Percentiles rank a stretch among this genome's conserved stretches.
Evolutionary conservation across 2,888 invertebrate species (phyloP).

Genomic region (Ormyrus rosae): DNA sequence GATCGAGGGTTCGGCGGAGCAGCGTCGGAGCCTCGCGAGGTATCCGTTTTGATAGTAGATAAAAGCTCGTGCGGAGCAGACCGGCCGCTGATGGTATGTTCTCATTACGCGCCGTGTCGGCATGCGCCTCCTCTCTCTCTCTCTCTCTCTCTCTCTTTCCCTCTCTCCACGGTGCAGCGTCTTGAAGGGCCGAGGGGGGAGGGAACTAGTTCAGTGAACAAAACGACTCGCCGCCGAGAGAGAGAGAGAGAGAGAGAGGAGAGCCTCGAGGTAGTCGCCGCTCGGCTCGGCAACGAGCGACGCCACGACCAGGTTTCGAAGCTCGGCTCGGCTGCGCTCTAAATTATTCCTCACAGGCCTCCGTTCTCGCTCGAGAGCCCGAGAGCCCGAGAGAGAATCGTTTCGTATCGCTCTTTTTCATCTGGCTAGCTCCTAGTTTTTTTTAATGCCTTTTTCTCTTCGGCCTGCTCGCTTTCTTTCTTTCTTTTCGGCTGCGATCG

Average conservation of each 20-base stretch:
- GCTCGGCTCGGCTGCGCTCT: constrained; percentile 15
- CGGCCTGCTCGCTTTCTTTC: constrained; percentile 1
- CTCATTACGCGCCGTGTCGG: constrained; percentile 75
- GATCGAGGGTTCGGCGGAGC: too few species aligned
- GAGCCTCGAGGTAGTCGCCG: constrained; percentile 64
- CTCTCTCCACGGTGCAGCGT: constrained; percentile 5
- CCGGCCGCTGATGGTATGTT: constrained; percentile 73
- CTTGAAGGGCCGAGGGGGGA: constrained; percentile 31
- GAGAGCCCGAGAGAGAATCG: neutral
- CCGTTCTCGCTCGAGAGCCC: neutral
- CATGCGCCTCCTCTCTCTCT: constrained; percentile 66
- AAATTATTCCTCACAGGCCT: constrained; percentile 49
- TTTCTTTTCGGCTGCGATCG: constrained; percentile 20
- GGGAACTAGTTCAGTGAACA: constrained; percentile 76
- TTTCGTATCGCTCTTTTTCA: constrained; percentile 52
- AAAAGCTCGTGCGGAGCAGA: constrained; percentile 61
- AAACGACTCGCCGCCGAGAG: constrained; percentile 66
- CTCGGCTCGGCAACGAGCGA: constrained; percentile 56
- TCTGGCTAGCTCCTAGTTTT: constrained; percentile 42
- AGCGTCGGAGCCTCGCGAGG: constrained; percentile 56
- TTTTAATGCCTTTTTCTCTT: neutral
- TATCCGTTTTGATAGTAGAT: constrained; percentile 71
- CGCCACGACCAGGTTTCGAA: neutral
- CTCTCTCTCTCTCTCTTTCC: constrained; percentile 41
- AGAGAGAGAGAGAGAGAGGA: constrained; percentile 35